Evolutionary conservation across 2,113 vertebrate genomes (phyloP).

Genomic region (Gorsachius goisagi): DNA sequence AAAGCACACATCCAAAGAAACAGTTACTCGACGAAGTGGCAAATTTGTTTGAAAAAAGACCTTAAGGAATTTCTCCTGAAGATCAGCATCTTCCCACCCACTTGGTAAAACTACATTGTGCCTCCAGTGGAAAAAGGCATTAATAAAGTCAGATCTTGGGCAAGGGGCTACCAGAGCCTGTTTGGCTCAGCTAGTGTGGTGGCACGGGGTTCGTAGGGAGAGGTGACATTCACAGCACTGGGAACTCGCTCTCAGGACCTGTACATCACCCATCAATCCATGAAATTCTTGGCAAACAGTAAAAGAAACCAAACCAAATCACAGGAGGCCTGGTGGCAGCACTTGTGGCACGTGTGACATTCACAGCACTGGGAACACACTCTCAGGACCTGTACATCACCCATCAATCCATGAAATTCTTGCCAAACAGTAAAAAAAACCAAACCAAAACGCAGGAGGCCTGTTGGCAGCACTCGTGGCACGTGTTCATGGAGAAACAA

Average conservation of each 20-base stretch:
- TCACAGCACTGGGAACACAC: accelerated
- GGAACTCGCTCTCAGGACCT: not conserved
- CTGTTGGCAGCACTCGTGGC: not conserved
- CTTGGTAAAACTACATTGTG: not conserved
- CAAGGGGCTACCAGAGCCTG: not conserved
- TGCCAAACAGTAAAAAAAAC: not conserved
- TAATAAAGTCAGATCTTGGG: not conserved
- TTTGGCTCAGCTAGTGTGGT: not conserved
- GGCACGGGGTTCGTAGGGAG: not conserved
- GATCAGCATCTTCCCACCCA: not conserved
- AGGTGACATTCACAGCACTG: not conserved
- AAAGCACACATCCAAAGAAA: not conserved
- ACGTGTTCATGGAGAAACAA: not conserved
- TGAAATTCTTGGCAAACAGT: not conserved
- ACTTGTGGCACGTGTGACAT: not conserved
- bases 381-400: not conserved
- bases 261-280: not conserved
- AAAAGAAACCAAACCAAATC: not conserved
- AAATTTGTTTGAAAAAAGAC: not conserved
- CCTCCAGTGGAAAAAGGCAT: not conserved
- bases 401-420: not conserved
- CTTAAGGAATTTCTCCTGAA: not conserved
- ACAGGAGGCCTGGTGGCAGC: not conserved
- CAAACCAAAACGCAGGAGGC: not conserved
- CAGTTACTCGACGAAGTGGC: not conserved